These are phyloP conservation scores for Aradus depressus DNA, from an alignment of 2,888 invertebrate species.

Conservation along the genomic window DNA sequence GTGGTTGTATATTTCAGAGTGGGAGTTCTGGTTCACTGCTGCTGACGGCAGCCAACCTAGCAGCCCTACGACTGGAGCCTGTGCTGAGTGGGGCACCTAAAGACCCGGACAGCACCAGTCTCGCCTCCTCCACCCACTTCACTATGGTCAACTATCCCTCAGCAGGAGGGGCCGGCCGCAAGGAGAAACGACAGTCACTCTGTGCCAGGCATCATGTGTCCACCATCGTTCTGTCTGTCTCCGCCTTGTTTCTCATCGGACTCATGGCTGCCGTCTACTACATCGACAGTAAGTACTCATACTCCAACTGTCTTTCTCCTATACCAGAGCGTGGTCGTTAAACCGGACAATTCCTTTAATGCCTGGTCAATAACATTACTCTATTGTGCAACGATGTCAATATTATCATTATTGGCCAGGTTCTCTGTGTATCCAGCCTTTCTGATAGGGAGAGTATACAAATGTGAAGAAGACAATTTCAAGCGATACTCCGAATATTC, in stretches of 20 bases:
- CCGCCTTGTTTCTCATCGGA: constrained; percentile 66
- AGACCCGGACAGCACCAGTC: constrained; percentile 51
- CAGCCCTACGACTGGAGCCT: constrained; percentile 35
- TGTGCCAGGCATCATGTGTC: constrained; percentile 73
- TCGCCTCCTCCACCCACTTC: constrained; percentile 78
- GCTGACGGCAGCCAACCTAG: constrained; percentile 63
- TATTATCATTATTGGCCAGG: too few relatives aligned
- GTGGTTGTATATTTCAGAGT: constrained; percentile 48
- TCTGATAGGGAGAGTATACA: too few relatives aligned
- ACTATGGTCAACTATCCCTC: constrained; percentile 71
- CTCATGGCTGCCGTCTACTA: constrained; percentile 70
- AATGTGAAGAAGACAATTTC: too few relatives aligned
- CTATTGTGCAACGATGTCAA: too few relatives aligned
- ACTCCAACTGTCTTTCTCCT: too few relatives aligned
- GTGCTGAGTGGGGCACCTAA: constrained; percentile 19
- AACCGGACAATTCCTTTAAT: too few relatives aligned
- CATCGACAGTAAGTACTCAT: constrained; percentile 62
- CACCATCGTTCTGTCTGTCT: constrained; percentile 71
- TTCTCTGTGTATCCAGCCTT: too few relatives aligned
- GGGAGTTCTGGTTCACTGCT: constrained; percentile 68
- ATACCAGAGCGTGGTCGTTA: too few relatives aligned
- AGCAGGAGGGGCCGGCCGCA: constrained; percentile 43
- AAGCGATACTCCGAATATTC: too few relatives aligned
- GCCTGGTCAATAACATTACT: too few relatives aligned
- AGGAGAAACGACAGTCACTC: constrained; percentile 49